Evolutionary conservation across 2,888 invertebrate species (phyloP).

Genomic region (Horisme vitalbata): DNA sequence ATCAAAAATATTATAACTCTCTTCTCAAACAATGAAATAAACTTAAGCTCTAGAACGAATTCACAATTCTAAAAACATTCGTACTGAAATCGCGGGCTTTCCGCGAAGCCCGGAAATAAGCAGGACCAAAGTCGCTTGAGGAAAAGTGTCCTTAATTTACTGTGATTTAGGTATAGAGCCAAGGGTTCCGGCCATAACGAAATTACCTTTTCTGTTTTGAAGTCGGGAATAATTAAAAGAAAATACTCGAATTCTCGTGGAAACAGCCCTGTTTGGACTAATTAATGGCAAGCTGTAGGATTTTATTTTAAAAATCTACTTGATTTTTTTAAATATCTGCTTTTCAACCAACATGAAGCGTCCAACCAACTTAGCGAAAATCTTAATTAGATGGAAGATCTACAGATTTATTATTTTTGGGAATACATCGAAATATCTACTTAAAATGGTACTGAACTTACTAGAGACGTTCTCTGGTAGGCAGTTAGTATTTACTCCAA

Average conservation of each 20-base stretch:
- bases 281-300: constrained; percentile 1
- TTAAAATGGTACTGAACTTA: too few species aligned
- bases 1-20: too few species aligned
- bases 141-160: constrained; percentile 28
- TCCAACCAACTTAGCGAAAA: too few species aligned
- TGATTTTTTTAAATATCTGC: too few species aligned
- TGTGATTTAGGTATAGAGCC: constrained; percentile 28
- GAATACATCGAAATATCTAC: too few species aligned
- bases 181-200: constrained; percentile 26
- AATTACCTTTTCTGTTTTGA: constrained; percentile 27
- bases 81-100: constrained; percentile 22
- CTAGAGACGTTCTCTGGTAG: too few species aligned
- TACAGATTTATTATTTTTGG: too few species aligned
- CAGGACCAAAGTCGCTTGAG: constrained; percentile 15
- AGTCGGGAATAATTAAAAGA: constrained; percentile 26
- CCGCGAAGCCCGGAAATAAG: constrained; percentile 24
- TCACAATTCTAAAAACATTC: background rate
- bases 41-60: background rate
- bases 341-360: too few species aligned
- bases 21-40: background rate
- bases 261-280: constrained; percentile 6
- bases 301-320: constrained; percentile 27
- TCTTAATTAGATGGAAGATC: too few species aligned
- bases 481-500: too few species aligned
- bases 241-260: constrained; percentile 14